Evolutionary conservation across 1,140 invertebrate genomes (phyloP), one percentile per base, ranked within the genome.

Genomic region (Nephila pilipes): DNA sequence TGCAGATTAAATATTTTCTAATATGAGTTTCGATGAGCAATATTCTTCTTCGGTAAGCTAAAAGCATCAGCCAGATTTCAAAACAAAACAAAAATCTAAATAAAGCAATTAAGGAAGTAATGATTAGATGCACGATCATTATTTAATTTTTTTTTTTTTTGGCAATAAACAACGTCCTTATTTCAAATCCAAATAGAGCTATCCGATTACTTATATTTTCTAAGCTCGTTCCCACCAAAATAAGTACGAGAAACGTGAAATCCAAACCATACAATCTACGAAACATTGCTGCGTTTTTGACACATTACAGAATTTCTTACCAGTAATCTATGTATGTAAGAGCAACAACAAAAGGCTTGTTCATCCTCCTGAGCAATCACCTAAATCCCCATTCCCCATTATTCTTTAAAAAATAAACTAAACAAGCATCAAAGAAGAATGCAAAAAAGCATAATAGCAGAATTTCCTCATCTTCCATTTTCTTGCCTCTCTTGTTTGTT

Each of bases 401-500:
- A 75, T n/a, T n/a, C n/a, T n/a, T 25, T 10, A 75, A 75, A 75
- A 32, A 75, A 75, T 16, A 54, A 54, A n/a, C 29, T 20, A n/a
- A 81, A 54, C 20, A 25, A 85, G 10, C 57, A 58, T 10, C 54
- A 85, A 58, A 85, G 54, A 87, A 88, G 22, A 69, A 25, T 16
- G 65, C 32, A 54, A 20, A 69, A 22, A 57, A 46, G 22, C 63
- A 88, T 75, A 75, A 75, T 75, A 65, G 69, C 32, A 75, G 29
- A 75, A 75, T 75, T 69, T 88, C 36, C 46, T 38, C 55, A 63
- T 38, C 63, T 88, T 65, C 29, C 60, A 54, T 88, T 88, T 88
- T 88, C 85, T 88, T 88, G 29, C 36, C 32, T 20, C 20, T 32
- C 29, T 32, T 75, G 25, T 8, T 75, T 29, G 2, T 60, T 85